phyloP scores from a whole-genome alignment of 1,140 invertebrate genomes.

The Drosophila arizonae region DNA sequence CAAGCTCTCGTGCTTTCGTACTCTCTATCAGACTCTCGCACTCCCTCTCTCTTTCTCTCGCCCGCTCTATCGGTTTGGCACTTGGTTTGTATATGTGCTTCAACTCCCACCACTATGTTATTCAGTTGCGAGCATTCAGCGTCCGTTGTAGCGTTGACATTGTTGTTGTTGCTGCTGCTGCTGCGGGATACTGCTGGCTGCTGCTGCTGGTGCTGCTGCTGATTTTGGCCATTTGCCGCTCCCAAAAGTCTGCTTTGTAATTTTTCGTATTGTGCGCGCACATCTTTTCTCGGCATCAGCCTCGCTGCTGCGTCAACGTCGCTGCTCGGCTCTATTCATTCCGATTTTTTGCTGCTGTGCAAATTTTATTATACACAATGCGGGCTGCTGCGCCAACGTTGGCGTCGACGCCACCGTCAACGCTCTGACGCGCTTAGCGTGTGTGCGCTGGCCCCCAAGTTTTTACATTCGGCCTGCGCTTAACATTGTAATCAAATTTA shows the following conservation, averaged over 20 bases:
- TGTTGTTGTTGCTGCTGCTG: constrained; percentile 42
- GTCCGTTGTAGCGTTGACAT: constrained; percentile 68
- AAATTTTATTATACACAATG: constrained; percentile 80
- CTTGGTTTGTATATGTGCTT: constrained; percentile 5
- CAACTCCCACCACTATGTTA: constrained; percentile 26
- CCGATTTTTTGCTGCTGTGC: constrained; percentile 44
- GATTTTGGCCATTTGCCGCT: constrained; percentile 79
- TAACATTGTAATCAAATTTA: constrained; percentile 65
- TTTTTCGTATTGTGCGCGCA: constrained; percentile 78
- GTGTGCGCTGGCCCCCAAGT: constrained; percentile 54
- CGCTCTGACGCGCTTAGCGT: constrained; percentile 48
- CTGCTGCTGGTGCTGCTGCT: constrained; percentile 50
- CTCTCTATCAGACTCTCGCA: constrained; percentile 24
- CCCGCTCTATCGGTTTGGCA: background rate
- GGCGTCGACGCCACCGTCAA: constrained; percentile 51
- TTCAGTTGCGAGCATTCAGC: constrained; percentile 68
- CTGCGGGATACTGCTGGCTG: constrained; percentile 33
- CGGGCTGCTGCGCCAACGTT: constrained; percentile 36
- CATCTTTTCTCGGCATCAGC: constrained; percentile 58
- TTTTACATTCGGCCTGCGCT: constrained; percentile 69
- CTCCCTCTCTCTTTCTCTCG: constrained; percentile 5
- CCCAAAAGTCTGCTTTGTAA: constrained; percentile 80
- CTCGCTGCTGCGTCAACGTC: constrained; percentile 22
- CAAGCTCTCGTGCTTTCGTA: constrained; percentile 27
- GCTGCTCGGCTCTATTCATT: constrained; percentile 61